Evolutionary conservation across 2,797 vertebrate species (phyloP), one percentile per base, ranked within the genome.

Genomic region (Diceros bicornis): DNA sequence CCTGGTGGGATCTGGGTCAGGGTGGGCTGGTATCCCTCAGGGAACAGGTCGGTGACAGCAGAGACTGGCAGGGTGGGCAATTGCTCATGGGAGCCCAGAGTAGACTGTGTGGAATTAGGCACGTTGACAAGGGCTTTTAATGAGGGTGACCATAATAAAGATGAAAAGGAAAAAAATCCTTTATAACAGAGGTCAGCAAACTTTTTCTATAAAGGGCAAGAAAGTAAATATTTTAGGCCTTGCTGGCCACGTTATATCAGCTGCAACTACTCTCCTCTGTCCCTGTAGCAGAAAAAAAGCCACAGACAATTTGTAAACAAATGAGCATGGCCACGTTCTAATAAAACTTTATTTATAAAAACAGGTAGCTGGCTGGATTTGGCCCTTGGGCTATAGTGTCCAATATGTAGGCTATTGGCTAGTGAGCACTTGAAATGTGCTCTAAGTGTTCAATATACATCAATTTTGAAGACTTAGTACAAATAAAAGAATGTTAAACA

Each of bases 301-400:
- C 29, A 34, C 14, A 79, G 57, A 52, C 14, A 21, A 9, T 29
- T 75, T 1, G 37, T 68, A 85, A 81, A 77, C 12, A 11, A 79
- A 20, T 72, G 18, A 71, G 14, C 41, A 23, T 17, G 78, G 34
- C 29, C 6, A 0, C 66, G 52, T 88, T 78, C 79, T 90, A 97
- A 91, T 91, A 94, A 92, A 97, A 77, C 90, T 93, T 95, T 95
- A 91, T 97, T 96, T 86, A 92, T 47, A 92, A 95, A 93, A 91
- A 32, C 52, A 93, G 64, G 23, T 16, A 9, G 41, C 72, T 81
- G 77, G 32, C 34, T 55, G 18, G 25, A 69, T 81, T 72, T 66
- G 52, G 47, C 29, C 59, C 61, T 16, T 14, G 14, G 25, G 59
- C 32, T 87, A 7, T 16, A 50, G 37, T 25, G 13, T 71, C n/a